These are phyloP conservation scores for Speoplatyrhinus poulsoni DNA, from an alignment of 2,113 vertebrate species.

Conservation along the genomic window DNA sequence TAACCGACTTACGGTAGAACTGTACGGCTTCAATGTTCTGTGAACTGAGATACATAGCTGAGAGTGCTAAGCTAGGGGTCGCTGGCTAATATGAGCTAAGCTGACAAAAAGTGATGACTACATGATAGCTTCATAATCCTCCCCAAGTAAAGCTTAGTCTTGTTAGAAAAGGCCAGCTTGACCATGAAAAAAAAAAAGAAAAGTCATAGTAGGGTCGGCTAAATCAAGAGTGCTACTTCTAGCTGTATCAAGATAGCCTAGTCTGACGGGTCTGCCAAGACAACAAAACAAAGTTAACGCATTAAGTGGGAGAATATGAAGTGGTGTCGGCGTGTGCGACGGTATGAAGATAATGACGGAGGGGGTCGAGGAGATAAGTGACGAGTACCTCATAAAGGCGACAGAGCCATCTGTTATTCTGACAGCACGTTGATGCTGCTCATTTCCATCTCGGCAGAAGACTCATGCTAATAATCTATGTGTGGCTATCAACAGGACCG, in stretches of 20 bases:
- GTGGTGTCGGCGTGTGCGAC: neutral
- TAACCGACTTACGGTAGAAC: conserved; percentile 62
- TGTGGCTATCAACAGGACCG: conserved; percentile 11
- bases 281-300: neutral
- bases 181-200: conserved; percentile 44
- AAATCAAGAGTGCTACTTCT: conserved; percentile 43
- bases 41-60: conserved; percentile 72
- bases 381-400: conserved; percentile 16
- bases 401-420: conserved; percentile 25
- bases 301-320: conserved; percentile 4
- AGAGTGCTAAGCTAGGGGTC: conserved; percentile 68
- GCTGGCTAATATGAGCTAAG: conserved; percentile 77
- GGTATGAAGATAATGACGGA: neutral
- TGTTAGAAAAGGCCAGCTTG: conserved; percentile 68
- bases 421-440: conserved; percentile 17
- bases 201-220: conserved; percentile 31
- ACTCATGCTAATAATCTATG: conserved; percentile 27
- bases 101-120: conserved; percentile 77
- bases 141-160: conserved; percentile 72
- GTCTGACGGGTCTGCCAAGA: conserved; percentile 2
- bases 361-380: conserved; percentile 19
- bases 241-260: conserved; percentile 34
- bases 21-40: conserved; percentile 64
- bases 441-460: conserved; percentile 20
- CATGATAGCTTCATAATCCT: conserved; percentile 76